phyloP scores from a whole-genome alignment of 2,888 invertebrate genomes.

The Mimas tiliae region DNA sequence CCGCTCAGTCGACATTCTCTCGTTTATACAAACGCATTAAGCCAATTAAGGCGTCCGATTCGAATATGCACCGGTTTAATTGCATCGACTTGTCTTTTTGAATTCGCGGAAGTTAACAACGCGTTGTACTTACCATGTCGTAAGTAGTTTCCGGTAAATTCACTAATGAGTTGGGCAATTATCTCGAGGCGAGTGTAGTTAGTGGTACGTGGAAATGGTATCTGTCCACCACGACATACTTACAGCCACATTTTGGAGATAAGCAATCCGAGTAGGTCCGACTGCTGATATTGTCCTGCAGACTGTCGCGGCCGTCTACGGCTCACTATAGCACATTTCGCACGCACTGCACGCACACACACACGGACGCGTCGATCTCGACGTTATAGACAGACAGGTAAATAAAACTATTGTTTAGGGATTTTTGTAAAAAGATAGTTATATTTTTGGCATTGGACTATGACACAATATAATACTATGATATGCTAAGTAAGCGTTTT shows the following conservation, averaged over 20 bases:
- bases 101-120: conserved; percentile 5
- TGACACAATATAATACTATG: conserved; percentile 86
- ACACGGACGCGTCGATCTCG: conserved; percentile 33
- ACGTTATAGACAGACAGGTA: conserved; percentile 50
- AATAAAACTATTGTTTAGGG: conserved; percentile 80
- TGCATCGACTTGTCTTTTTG: neutral
- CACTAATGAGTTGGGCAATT: neutral
- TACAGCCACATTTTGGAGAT: neutral
- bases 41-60: neutral
- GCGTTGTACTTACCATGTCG: neutral
- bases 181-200: neutral
- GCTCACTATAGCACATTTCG: conserved; percentile 15
- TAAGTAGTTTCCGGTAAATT: neutral
- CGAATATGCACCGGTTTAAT: neutral
- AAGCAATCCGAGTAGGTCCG: conserved; percentile 4
- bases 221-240: conserved; percentile 3
- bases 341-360: conserved; percentile 36
- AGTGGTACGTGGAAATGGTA: neutral
- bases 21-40: neutral
- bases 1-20: conserved; percentile 1
- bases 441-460: conserved; percentile 86
- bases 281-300: neutral
- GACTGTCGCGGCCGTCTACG: neutral
- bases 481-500: conserved; percentile 86
- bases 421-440: conserved; percentile 85